Percentiles rank a stretch among this genome's conserved stretches.
Conservation (phyloP, 1,140 invertebrate genomes). For the Samia ricini region DNA sequence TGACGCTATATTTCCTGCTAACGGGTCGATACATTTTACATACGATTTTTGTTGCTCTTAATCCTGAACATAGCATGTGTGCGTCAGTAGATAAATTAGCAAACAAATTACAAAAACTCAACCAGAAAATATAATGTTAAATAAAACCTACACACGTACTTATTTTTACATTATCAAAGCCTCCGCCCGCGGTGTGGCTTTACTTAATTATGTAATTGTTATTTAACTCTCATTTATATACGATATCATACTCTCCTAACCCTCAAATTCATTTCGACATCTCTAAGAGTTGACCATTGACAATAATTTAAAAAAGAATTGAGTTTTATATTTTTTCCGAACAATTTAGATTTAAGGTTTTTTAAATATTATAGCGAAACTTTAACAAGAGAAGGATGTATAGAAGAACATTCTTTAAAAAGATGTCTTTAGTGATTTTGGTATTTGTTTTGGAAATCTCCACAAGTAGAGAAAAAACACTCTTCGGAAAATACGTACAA, state of each 20-base stretch:
- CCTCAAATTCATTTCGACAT: not conserved
- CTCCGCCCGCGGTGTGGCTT: not conserved
- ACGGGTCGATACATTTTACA: not conserved
- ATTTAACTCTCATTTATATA: not conserved
- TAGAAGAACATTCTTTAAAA: not conserved
- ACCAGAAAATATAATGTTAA: not conserved
- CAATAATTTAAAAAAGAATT: not conserved
- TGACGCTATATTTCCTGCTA: not conserved
- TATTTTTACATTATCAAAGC: constrained; percentile 1
- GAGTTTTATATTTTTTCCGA: too few relatives aligned
- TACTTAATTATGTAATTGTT: not conserved
- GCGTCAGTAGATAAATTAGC: not conserved
- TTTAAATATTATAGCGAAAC: not conserved
- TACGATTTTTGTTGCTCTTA: not conserved
- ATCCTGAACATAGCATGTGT: not conserved
- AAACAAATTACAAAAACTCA: not conserved
- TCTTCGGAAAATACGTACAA: not conserved
- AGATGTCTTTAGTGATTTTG: not conserved
- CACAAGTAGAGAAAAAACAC: not conserved
- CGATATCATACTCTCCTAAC: not conserved
- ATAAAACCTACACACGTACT: not conserved
- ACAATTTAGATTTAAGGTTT: too few relatives aligned
- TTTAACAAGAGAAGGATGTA: not conserved
- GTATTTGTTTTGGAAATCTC: not conserved
- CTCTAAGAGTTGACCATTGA: not conserved